Conservation (phyloP, 2,113 vertebrate genomes). For the Laticauda laticaudata region DNA sequence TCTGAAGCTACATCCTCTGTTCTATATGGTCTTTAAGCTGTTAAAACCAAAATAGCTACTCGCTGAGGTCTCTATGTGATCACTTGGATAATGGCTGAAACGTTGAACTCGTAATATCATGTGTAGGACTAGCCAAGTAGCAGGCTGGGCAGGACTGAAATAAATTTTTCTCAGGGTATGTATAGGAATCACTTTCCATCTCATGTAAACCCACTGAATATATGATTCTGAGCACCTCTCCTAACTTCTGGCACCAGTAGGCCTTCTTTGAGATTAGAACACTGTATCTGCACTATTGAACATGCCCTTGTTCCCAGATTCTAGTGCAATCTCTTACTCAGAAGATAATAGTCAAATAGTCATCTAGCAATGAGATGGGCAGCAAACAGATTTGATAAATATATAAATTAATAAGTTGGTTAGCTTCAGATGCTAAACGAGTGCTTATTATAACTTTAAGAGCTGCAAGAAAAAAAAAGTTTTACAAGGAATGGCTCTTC, state of each 20-base stretch:
- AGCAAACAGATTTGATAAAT: background rate
- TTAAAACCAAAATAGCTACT: background rate
- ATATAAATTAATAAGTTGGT: background rate
- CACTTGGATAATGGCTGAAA: background rate
- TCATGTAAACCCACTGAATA: background rate
- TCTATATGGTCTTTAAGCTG: background rate
- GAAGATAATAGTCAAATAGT: background rate
- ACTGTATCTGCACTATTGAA: background rate
- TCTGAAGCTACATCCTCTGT: background rate
- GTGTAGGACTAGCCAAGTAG: background rate
- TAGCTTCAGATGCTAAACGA: background rate
- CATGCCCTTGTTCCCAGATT: background rate
- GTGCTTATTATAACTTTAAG: background rate
- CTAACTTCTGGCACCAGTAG: background rate
- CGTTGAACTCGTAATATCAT: background rate
- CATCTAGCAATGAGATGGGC: background rate
- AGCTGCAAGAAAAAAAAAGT: background rate
- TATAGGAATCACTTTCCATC: background rate
- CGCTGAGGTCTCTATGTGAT: background rate
- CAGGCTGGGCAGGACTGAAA: conserved; percentile 4
- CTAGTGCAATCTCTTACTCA: background rate
- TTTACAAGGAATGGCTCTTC: background rate
- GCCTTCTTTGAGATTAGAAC: background rate
- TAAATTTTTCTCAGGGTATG: conserved; percentile 18
- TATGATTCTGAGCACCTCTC: background rate